Evolutionary conservation across 2,113 vertebrate species (phyloP).

Genomic region (Chamaea fasciata): DNA sequence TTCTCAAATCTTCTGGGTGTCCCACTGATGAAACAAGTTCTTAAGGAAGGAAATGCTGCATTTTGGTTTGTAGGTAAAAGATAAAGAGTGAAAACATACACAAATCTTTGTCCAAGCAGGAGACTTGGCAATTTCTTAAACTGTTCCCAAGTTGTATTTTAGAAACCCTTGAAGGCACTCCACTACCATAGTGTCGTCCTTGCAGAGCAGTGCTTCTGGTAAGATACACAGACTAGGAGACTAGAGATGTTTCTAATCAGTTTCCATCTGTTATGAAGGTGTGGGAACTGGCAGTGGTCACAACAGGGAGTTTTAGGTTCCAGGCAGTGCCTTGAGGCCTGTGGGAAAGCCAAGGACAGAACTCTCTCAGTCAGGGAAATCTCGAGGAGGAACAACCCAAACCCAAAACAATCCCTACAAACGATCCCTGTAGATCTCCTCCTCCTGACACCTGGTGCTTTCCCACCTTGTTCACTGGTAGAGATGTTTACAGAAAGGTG

Average conservation of each 20-base stretch:
- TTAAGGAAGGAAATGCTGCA: neutral
- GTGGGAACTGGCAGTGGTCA: too few species aligned
- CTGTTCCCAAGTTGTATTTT: neutral
- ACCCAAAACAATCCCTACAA: too few species aligned
- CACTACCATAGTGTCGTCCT: fast-evolving
- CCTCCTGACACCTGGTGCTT: too few species aligned
- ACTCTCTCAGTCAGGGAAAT: too few species aligned
- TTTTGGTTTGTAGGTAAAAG: neutral
- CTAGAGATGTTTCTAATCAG: neutral
- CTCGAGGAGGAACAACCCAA: too few species aligned
- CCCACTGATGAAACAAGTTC: neutral
- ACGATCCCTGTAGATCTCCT: too few species aligned
- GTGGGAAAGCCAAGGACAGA: too few species aligned
- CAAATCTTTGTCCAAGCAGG: neutral
- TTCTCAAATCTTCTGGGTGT: neutral
- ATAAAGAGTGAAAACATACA: neutral
- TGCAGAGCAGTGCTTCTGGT: neutral
- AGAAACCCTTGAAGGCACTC: neutral
- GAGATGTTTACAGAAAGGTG: too few species aligned
- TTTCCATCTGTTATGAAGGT: neutral
- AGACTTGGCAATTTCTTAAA: neutral
- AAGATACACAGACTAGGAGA: neutral
- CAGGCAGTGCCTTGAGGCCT: too few species aligned
- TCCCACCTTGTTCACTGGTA: too few species aligned
- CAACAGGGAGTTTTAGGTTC: too few species aligned